phyloP scores from a whole-genome alignment of 2,797 vertebrate species.

The Brotula barbata region DNA sequence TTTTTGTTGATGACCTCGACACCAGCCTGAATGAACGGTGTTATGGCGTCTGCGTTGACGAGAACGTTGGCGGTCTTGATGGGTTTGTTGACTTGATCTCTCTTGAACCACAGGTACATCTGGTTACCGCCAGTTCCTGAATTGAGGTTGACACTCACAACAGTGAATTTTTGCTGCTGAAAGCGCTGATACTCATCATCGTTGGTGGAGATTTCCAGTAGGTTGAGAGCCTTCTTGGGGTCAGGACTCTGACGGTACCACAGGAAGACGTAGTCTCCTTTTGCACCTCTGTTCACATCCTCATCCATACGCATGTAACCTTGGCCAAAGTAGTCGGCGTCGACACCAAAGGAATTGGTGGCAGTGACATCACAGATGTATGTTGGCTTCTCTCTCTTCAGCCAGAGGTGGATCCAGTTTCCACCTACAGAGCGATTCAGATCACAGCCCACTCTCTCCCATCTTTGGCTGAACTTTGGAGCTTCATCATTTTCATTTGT shows the following conservation, averaged over 20 bases:
- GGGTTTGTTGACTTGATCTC: rapidly evolving
- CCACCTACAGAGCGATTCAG: not conserved
- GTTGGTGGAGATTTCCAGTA: slow-evolving; percentile 12
- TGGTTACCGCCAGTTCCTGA: rapidly evolving
- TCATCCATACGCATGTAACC: slow-evolving; percentile 27
- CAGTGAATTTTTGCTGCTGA: not conserved
- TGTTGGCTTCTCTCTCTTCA: slow-evolving; percentile 16
- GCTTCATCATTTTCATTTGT: not conserved
- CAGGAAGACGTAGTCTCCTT: not conserved
- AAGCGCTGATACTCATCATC: rapidly evolving
- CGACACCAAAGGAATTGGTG: not conserved
- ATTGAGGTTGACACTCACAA: slow-evolving; percentile 3
- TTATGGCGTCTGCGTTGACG: rapidly evolving
- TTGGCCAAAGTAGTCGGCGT: rapidly evolving
- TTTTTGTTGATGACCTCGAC: no score
- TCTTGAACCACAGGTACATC: slow-evolving; percentile 24
- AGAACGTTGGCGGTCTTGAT: slow-evolving; percentile 3
- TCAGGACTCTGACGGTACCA: slow-evolving; percentile 25
- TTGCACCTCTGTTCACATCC: not conserved
- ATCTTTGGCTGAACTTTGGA: rapidly evolving
- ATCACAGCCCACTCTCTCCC: slow-evolving; percentile 19
- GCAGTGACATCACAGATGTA: slow-evolving; percentile 22
- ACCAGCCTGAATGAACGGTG: rapidly evolving
- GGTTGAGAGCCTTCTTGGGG: rapidly evolving
- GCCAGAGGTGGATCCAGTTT: not conserved